Percentiles rank a stretch among this genome's conserved stretches.
Evolutionary conservation across 2,113 vertebrate species (phyloP).

Genomic region (Colinus virginianus): DNA sequence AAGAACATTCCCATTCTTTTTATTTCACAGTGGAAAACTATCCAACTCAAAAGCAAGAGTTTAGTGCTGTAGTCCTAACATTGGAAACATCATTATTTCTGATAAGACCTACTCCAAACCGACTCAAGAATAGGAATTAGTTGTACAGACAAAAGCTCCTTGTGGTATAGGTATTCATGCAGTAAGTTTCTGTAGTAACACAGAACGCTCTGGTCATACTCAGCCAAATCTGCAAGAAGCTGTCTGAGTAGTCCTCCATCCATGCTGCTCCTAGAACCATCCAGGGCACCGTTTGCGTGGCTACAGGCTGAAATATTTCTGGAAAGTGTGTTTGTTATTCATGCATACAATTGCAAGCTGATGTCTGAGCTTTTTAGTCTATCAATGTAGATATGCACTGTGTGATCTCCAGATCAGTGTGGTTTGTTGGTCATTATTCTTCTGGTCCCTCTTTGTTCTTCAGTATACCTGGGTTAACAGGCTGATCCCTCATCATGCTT

Average conservation of each 20-base stretch:
- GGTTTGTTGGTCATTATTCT: conserved; percentile 16
- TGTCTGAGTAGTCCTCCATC: not conserved
- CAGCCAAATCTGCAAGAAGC: not conserved
- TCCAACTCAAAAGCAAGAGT: not conserved
- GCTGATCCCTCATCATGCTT: not conserved
- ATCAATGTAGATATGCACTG: not conserved
- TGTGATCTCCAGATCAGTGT: not conserved
- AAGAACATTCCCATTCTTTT: not conserved
- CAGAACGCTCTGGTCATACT: not conserved
- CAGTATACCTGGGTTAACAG: not conserved
- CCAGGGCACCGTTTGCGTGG: not conserved
- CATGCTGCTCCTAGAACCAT: not conserved
- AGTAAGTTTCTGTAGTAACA: not conserved
- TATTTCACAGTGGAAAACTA: not conserved
- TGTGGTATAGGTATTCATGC: not conserved
- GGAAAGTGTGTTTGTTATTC: not conserved
- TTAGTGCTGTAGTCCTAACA: not conserved
- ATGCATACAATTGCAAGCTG: not conserved
- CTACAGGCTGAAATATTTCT: not conserved
- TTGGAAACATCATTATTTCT: not conserved
- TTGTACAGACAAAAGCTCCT: not conserved
- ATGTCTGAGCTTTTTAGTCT: not conserved
- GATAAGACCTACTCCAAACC: not conserved
- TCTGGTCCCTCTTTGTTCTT: not conserved
- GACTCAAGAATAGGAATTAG: not conserved